Evolutionary conservation across 2,888 invertebrate genomes (phyloP).

Genomic region (Aquatica leii): DNA sequence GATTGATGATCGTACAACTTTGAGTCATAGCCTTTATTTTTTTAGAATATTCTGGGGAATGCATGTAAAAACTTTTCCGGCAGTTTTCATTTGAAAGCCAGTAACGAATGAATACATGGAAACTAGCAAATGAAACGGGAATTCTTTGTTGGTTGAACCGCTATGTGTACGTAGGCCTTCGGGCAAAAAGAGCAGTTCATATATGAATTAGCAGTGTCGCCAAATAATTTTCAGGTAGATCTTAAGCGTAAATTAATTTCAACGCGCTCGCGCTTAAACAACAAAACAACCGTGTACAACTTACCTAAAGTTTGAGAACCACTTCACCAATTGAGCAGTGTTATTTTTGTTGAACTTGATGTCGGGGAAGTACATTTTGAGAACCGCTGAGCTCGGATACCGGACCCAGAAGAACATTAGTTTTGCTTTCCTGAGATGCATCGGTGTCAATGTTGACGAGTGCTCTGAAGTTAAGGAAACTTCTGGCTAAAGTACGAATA

Average conservation of each 20-base stretch:
- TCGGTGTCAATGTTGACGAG: slow-evolving; percentile 97
- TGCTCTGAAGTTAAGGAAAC: slow-evolving; percentile 86
- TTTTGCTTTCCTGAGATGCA: slow-evolving; percentile 99
- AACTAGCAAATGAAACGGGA: slow-evolving; percentile 55
- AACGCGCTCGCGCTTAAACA: too few species aligned
- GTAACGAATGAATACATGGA: slow-evolving; percentile 47
- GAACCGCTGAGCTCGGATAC: slow-evolving; percentile 97
- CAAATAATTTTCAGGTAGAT: slow-evolving; percentile 36
- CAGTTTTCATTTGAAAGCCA: slow-evolving; percentile 55
- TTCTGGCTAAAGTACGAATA: slow-evolving; percentile 53
- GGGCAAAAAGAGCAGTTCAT: slow-evolving; percentile 49
- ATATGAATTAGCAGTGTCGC: slow-evolving; percentile 39
- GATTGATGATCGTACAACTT: slow-evolving; percentile 7
- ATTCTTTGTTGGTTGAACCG: slow-evolving; percentile 51
- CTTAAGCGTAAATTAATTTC: background rate
- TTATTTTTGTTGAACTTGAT: slow-evolving; percentile 99
- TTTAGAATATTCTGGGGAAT: slow-evolving; percentile 15
- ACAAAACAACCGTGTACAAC: too few species aligned
- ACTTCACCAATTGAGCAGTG: slow-evolving; percentile 99
- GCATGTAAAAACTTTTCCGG: slow-evolving; percentile 53
- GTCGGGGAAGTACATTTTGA: slow-evolving; percentile 99
- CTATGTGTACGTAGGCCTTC: slow-evolving; percentile 47
- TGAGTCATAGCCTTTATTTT: slow-evolving; percentile 18
- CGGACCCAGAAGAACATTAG: slow-evolving; percentile 99
- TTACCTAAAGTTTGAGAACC: slow-evolving; percentile 99